Base-by-base conservation (phyloP, 2,888 invertebrate genomes). In the Anoncus sp. region DNA sequence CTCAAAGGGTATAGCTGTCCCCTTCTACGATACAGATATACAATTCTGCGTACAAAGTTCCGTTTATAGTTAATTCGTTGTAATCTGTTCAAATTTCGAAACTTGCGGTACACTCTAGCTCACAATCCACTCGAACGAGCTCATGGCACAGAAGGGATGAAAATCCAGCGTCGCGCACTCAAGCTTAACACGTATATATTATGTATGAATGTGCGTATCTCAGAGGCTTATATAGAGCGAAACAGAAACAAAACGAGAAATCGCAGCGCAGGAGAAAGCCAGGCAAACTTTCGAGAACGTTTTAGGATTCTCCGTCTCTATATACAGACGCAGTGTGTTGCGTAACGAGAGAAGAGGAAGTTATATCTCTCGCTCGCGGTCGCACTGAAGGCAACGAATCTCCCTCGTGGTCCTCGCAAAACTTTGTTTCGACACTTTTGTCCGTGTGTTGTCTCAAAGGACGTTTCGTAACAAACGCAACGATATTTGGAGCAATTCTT, bases 1-100 rank as follows among this genome's bases (percentile, higher is more conserved):
- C 18, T 16, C 55, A 31, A 55, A 18, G 55, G 16, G 16, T n/a
- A 16, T 55, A 55, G 55, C 31, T 55, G 5, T 16, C 27, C 31
- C 16, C 18, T 55, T 55, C 18, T 12, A 14, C 20, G 20, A 35
- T 14, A 6, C 38, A 60, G 31, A 53, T 47, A 55, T 60, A 67
- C 77, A 66, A 72, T 60, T 71, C 77, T 74, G 72, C 62, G 73
- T 75, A 63, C 51, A 65, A 83, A 85, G 82, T 86, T 83, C 60
- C 80, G 62, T 59, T 49, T 69, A 22, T 22, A 57, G 82, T 83
- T 86, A 87, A 87, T 86, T 87, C 85, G 83, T 82, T 83, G 84
- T 86, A 86, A 87, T 87, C 86, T 85, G 84, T 85, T 85, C 65
- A 81, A 85, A 87, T 86, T 87, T 87, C 80, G 83, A 79, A 86